These are phyloP conservation scores for Cyclina sinensis DNA, from an alignment of 1,140 invertebrate species.

Conservation along the genomic window DNA sequence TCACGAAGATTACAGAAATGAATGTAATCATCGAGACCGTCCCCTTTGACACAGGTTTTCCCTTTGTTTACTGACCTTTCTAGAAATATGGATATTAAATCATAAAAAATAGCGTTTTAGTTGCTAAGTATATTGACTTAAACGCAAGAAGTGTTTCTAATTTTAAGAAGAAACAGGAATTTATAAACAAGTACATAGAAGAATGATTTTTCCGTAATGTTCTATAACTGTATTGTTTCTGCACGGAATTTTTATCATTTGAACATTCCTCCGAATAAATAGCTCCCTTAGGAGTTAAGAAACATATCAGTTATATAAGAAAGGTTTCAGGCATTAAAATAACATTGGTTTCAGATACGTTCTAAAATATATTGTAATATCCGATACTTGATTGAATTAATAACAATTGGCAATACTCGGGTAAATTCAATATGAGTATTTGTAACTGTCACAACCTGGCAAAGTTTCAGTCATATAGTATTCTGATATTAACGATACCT, in stretches of 20 bases:
- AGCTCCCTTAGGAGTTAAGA: neutral
- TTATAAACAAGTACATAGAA: neutral
- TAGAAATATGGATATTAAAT: conserved; percentile 1
- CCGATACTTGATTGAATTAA: neutral
- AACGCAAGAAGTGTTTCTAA: neutral
- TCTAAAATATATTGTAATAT: neutral
- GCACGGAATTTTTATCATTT: neutral
- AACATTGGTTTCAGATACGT: neutral
- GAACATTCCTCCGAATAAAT: neutral
- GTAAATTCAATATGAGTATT: no score
- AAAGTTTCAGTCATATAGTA: no score
- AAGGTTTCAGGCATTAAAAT: neutral
- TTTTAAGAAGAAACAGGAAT: neutral
- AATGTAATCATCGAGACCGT: neutral
- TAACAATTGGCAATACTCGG: no score
- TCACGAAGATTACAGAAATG: no score
- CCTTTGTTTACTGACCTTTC: neutral
- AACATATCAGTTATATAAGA: neutral
- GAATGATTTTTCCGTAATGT: neutral
- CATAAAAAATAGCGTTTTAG: neutral
- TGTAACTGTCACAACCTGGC: no score
- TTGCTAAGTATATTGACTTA: neutral
- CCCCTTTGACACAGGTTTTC: neutral
- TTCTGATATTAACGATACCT: no score
- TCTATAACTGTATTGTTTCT: no score